A percentile compares a stretch with the other conserved stretches of the same genome.
Evolutionary conservation across 2,113 vertebrate species (phyloP).

Genomic region (Parus major): DNA sequence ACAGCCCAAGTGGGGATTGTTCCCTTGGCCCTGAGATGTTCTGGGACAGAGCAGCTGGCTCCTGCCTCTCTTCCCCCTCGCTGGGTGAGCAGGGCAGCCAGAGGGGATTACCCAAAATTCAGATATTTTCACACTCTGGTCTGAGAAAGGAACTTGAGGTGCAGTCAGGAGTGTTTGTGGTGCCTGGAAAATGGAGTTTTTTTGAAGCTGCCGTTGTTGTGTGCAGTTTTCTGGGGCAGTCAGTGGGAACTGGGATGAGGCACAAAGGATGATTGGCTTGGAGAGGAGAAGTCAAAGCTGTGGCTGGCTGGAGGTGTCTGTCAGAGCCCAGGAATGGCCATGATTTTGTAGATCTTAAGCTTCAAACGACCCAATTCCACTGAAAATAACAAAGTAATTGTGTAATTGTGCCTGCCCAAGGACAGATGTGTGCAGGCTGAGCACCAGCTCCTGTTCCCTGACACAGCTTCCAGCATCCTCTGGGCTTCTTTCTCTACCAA

Average conservation of each 20-base stretch:
- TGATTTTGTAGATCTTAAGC: too few relatives aligned
- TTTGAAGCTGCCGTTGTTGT: not conserved
- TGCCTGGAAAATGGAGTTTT: not conserved
- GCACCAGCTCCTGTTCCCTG: not conserved
- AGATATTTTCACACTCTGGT: accelerated
- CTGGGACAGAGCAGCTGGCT: not conserved
- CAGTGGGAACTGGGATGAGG: not conserved
- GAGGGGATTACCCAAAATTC: accelerated
- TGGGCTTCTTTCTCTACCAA: too few relatives aligned
- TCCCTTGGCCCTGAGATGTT: accelerated
- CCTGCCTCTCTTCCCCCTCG: not conserved
- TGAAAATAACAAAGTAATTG: accelerated
- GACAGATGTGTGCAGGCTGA: not conserved
- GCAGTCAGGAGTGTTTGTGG: not conserved
- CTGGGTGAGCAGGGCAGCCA: accelerated
- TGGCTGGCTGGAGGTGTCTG: not conserved
- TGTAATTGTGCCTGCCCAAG: not conserved
- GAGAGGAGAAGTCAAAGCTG: accelerated
- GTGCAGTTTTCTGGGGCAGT: not conserved
- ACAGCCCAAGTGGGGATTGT: accelerated
- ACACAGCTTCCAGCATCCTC: accelerated
- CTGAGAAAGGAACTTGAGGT: not conserved
- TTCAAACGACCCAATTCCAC: not conserved
- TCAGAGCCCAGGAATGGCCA: not conserved
- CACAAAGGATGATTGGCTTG: not conserved